Evolutionary conservation across 2,113 vertebrate species (phyloP), one percentile per base, ranked within the genome.

Genomic region (Myxocyprinus asiaticus): DNA sequence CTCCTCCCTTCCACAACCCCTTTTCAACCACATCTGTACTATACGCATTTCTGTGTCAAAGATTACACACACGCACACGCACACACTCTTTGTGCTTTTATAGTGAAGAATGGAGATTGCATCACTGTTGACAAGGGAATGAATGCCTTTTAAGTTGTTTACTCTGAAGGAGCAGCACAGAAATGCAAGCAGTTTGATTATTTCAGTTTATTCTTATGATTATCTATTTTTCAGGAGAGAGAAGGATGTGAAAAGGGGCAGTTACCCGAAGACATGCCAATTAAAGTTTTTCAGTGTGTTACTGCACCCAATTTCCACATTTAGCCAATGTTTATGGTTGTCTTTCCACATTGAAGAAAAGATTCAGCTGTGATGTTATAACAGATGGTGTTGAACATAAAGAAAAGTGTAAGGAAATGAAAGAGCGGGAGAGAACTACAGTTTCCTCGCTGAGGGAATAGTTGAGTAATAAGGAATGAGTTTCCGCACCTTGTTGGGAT

Each of bases 121-220:
- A 76, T 76, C 62, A 44, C 17, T 53, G 74, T 15, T 76, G 74
- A 55, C 61, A 64, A n/a, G 50, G 48, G 48, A 55, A 66, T 55
- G 33, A 76, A 76, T 44, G 62, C 74, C 44, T 76, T 76, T 65
- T 76, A 76, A 53, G 74, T 65, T 76, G 62, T 76, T 76, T 76
- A 76, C 74, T 65, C 33, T 15, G 33, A 65, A 55, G 48, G 44
- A 55, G 62, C 48, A 44, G 51, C 59, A 50, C 7, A 44, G 62
- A 65, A 65, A 3, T 22, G 55, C 50, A 33, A 66, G 48, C 48
- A 53, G 15, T 76, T 66, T 53, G 22, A 55, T 42, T 53, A 45
- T 44, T 22, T 43, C 14, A 50, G 61, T 22, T 63, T 76, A 15
- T 65, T 53, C 51, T 53, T 17, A 44, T 65, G 74, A 33, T 14